Base-by-base conservation (phyloP, 2,113 vertebrate species). In the Coregonus clupeaformis region DNA sequence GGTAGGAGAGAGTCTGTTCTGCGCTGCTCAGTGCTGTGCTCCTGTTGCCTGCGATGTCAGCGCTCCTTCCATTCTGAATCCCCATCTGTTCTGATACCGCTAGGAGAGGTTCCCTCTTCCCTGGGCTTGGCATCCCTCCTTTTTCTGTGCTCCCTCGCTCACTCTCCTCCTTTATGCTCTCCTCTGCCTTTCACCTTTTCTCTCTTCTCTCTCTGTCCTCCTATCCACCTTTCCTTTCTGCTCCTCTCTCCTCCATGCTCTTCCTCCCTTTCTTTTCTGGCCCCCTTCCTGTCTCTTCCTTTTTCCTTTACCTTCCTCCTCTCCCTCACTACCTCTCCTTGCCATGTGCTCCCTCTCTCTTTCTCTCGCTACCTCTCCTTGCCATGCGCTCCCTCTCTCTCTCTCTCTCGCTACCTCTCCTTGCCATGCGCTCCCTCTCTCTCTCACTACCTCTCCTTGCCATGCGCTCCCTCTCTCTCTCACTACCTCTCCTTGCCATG, bases 21-120 rank as follows among this genome's bases (percentile, higher is more conserved):
- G 27, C 27, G 27, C 27, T 27, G 27, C 27, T 27, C 27, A 77
- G 71, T 30, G 22, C 5, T 27, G 27, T 27, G 7, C 65, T 66
- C 59, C 16, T 32, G 52, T n/a, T 12, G 52, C 24, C 9, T 65
- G 24, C 24, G 29, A 67, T 42, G 69, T 13, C 6, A 77, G 72
- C 42, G n/a, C 6, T 30, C 62, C 30, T 5, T 30, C 68, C 27
- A 55, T 81, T 89, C 80, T 69, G 29, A 67, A 25, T 77, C 32
- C 27, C 59, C 30, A 64, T 72, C 82, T 24, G 73, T 55, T 47
- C 30, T 76, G 73, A 70, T 25, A 9, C 2, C 0, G 22, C 55
- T 0, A 9, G 42, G 1, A 2, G 74, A 82, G 77, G 55, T 80
- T 78, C 71, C 75, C 68, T 89, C 80, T 71, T 78, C 73, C 77